These are phyloP conservation scores for Dissostichus mawsoni DNA, from an alignment of 2,113 vertebrate species.

Conservation along the genomic window DNA sequence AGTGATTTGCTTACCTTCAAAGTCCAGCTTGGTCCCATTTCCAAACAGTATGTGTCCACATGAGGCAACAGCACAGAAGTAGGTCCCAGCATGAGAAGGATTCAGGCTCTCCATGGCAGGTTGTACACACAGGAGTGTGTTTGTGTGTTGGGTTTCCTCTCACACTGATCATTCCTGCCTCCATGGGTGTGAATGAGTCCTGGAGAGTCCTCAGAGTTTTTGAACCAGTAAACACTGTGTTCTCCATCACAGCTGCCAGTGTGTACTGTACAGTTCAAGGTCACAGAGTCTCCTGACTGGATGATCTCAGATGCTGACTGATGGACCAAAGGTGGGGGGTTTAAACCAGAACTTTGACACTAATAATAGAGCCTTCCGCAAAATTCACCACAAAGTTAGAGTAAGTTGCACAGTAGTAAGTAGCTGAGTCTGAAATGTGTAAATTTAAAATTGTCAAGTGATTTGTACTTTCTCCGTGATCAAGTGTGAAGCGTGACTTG, in stretches of 20 bases:
- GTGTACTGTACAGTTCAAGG: constrained; percentile 65
- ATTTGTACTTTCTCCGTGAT: too few relatives aligned
- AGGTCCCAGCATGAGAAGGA: too few relatives aligned
- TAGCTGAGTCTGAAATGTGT: too few relatives aligned
- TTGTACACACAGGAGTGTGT: constrained; percentile 56
- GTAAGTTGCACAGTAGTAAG: too few relatives aligned
- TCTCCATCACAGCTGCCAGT: constrained; percentile 57
- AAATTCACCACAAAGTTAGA: too few relatives aligned
- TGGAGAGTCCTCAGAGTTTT: background rate
- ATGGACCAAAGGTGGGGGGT: constrained; percentile 22
- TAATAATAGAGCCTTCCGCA: too few relatives aligned
- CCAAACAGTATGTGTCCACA: too few relatives aligned
- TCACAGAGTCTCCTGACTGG: constrained; percentile 62
- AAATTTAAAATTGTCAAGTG: too few relatives aligned
- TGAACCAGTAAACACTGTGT: constrained; percentile 75
- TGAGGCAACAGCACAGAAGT: too few relatives aligned
- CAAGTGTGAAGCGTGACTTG: too few relatives aligned
- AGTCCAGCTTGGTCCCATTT: constrained; percentile 34
- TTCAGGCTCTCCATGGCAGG: background rate
- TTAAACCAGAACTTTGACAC: too few relatives aligned
- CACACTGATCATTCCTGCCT: constrained; percentile 43
- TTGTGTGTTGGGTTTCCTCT: constrained; percentile 28
- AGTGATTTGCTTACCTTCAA: background rate
- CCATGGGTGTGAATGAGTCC: constrained; percentile 51
- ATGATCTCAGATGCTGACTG: constrained; percentile 18